These are phyloP conservation scores for Sebastiscus albofasciatus DNA, from an alignment of 2,797 vertebrate species.

Conservation along the genomic window DNA sequence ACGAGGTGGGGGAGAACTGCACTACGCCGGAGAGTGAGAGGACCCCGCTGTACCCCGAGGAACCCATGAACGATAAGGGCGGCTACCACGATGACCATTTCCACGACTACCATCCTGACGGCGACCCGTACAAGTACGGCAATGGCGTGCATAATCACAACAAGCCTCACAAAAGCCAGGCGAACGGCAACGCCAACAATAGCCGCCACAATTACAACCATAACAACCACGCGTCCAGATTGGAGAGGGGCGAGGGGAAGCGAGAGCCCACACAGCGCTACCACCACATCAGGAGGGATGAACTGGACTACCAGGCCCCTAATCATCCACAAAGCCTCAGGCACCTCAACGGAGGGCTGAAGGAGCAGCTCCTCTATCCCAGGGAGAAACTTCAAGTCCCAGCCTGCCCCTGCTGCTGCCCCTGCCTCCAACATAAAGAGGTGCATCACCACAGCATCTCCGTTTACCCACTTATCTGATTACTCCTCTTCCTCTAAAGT, in stretches of 20 bases:
- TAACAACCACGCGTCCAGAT: constrained; percentile 46
- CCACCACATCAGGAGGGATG: constrained; percentile 66
- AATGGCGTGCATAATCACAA: constrained; percentile 65
- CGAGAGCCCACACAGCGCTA: constrained; percentile 61
- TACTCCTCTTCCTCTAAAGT: background rate
- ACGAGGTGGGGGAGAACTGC: constrained; percentile 97
- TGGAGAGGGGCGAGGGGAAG: constrained; percentile 57
- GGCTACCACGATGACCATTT: constrained; percentile 42
- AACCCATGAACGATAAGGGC: constrained; percentile 62
- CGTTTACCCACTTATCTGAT: background rate
- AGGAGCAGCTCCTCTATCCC: constrained; percentile 57
- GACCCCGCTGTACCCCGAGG: constrained; percentile 78
- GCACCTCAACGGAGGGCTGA: constrained; percentile 75
- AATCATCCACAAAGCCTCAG: constrained; percentile 54
- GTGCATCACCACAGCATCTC: constrained; percentile 36
- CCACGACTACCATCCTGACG: constrained; percentile 47
- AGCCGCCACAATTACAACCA: constrained; percentile 61
- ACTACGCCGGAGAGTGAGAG: constrained; percentile 79
- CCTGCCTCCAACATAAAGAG: constrained; percentile 74
- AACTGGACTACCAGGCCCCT: constrained; percentile 75
- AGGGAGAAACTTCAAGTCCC: constrained; percentile 56
- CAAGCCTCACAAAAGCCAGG: constrained; percentile 51
- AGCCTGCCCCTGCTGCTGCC: constrained; percentile 82
- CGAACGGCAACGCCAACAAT: constrained; percentile 42
- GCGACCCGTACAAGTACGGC: constrained; percentile 54